Conservation (phyloP, 2,113 vertebrate genomes). For the Vireo altiloquus region DNA sequence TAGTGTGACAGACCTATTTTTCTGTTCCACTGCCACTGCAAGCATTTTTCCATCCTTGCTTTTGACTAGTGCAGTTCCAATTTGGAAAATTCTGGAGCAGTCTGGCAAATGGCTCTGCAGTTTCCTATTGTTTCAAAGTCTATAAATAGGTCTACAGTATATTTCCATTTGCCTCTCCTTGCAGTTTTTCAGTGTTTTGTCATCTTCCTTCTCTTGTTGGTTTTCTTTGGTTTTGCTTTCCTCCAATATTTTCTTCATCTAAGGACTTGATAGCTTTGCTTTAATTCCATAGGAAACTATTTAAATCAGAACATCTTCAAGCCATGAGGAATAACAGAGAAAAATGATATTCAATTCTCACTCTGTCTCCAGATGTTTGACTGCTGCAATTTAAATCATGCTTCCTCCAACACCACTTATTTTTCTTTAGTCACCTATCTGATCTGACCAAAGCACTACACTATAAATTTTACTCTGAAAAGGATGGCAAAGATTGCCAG, state of each 20-base stretch:
- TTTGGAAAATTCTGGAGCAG: constrained; percentile 4
- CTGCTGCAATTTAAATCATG: neutral
- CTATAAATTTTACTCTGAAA: neutral
- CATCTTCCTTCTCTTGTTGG: neutral
- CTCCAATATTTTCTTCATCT: neutral
- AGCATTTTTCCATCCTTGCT: constrained; percentile 39
- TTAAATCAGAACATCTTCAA: neutral
- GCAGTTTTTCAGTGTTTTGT: neutral
- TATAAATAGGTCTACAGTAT: neutral
- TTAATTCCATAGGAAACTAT: neutral
- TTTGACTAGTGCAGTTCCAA: neutral
- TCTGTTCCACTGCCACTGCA: neutral
- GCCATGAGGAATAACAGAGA: neutral
- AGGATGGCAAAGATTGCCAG: neutral
- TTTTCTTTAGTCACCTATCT: neutral
- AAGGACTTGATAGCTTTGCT: neutral
- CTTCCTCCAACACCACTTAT: neutral
- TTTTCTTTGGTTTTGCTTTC: neutral
- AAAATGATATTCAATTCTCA: neutral
- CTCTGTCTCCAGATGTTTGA: neutral
- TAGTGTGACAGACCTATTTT: neutral
- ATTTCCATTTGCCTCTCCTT: neutral
- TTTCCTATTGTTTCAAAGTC: constrained; percentile 26
- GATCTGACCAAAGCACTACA: neutral
- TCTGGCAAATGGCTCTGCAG: constrained; percentile 2